A percentile compares a stretch with the other conserved stretches of the same genome.
These are phyloP conservation scores for Acronicta aceris DNA, from an alignment of 2,888 invertebrate genomes.

Conservation along the genomic window DNA sequence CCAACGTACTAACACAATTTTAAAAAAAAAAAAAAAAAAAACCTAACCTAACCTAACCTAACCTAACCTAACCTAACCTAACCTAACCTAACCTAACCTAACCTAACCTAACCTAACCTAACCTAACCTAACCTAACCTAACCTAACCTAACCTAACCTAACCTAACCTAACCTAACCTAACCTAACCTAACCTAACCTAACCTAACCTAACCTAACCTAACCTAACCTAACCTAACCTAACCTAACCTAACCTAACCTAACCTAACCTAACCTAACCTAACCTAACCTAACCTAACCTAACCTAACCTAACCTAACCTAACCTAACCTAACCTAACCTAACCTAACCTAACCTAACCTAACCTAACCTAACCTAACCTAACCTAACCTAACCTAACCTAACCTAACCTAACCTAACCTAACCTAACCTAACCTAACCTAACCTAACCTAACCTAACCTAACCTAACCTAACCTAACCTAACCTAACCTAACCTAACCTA, in stretches of 20 bases:
- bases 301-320: too few relatives aligned
- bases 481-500: too few relatives aligned
- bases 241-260: constrained; percentile 6
- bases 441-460: too few relatives aligned
- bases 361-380: too few relatives aligned
- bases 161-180: constrained; percentile 1
- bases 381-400: too few relatives aligned
- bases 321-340: too few relatives aligned
- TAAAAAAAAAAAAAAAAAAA: background rate
- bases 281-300: constrained; percentile 4
- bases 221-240: background rate
- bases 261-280: constrained; percentile 2
- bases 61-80: constrained; percentile 9
- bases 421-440: too few relatives aligned
- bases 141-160: constrained; percentile 3
- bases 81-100: constrained; percentile 4
- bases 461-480: too few relatives aligned
- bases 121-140: constrained; percentile 4
- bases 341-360: too few relatives aligned
- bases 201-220: background rate
- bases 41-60: constrained; percentile 10
- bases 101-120: constrained; percentile 6
- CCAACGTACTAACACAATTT: too few relatives aligned
- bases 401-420: too few relatives aligned
- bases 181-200: background rate